phyloP scores from a whole-genome alignment of 2,888 invertebrate genomes.

The Tenthredo mesomela region DNA sequence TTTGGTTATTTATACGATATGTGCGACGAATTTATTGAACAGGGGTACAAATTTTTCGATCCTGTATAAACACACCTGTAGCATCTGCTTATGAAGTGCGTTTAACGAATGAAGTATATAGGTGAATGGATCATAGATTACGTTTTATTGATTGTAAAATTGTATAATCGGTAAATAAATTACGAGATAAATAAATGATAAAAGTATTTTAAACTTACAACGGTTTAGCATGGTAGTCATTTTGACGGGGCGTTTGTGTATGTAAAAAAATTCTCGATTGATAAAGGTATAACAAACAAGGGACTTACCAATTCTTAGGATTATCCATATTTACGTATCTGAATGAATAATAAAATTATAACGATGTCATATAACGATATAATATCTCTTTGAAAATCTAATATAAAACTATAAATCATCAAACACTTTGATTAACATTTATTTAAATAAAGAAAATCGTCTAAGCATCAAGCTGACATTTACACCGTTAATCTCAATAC shows the following conservation, averaged over 20 bases:
- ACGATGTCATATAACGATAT: constrained; percentile 22
- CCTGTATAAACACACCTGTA: not conserved
- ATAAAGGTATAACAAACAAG: not conserved
- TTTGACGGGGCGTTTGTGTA: constrained; percentile 10
- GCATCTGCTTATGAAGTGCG: not conserved
- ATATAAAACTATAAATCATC: constrained; percentile 33
- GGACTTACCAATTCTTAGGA: constrained; percentile 7
- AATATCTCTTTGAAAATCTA: constrained; percentile 16
- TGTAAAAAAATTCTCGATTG: not conserved
- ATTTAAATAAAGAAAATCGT: not conserved
- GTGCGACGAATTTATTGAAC: not conserved
- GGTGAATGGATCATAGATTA: too few species aligned
- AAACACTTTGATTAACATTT: constrained; percentile 11
- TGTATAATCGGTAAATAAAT: not conserved
- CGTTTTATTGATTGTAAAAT: not conserved
- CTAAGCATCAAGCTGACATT: constrained; percentile 29
- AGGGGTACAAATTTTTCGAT: not conserved
- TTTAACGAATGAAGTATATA: not conserved
- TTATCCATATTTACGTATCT: constrained; percentile 10
- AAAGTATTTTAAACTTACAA: not conserved
- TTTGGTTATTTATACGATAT: not conserved
- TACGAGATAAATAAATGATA: not conserved
- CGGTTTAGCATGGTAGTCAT: not conserved
- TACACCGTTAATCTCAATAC: constrained; percentile 18
- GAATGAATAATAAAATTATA: not conserved